A percentile compares a stretch with the other conserved stretches of the same genome.
phyloP scores from a whole-genome alignment of 2,888 invertebrate genomes.

The Exephanes ischioxanthus region DNA sequence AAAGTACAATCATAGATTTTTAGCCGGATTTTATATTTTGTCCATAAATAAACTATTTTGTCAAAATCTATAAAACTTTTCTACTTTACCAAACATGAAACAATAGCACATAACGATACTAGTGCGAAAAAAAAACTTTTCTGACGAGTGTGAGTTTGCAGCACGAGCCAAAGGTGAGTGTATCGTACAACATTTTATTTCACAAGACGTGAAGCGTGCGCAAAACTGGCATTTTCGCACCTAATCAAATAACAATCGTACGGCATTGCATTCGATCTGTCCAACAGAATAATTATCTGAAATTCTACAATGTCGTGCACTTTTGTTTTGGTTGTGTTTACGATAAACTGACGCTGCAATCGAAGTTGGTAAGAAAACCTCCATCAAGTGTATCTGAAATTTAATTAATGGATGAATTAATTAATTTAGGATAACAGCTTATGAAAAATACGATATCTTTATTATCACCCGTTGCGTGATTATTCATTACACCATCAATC shows the following conservation, averaged over 20 bases:
- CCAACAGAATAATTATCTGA: neutral
- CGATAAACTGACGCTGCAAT: neutral
- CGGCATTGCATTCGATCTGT: neutral
- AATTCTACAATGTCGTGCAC: too few species aligned
- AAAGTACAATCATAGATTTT: neutral
- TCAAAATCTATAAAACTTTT: neutral
- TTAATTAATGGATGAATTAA: neutral
- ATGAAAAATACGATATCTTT: constrained; percentile 44
- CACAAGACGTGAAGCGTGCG: too few species aligned
- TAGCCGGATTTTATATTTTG: too few species aligned
- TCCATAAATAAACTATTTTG: neutral
- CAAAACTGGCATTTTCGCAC: too few species aligned
- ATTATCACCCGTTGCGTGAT: constrained; percentile 37
- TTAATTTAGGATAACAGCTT: neutral
- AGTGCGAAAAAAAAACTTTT: too few species aligned
- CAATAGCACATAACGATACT: neutral
- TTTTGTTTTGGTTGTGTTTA: neutral
- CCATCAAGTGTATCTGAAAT: neutral
- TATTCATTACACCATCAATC: constrained; percentile 28
- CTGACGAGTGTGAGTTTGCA: too few species aligned
- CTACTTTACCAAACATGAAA: neutral
- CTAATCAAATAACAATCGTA: neutral
- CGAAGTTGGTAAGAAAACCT: neutral
- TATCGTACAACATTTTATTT: too few species aligned
- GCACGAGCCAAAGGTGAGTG: too few species aligned